A percentile compares a stretch with the other conserved stretches of the same genome.
These are phyloP conservation scores for Marmota flaviventris DNA, from an alignment of 2,113 vertebrate species.

Conservation along the genomic window DNA sequence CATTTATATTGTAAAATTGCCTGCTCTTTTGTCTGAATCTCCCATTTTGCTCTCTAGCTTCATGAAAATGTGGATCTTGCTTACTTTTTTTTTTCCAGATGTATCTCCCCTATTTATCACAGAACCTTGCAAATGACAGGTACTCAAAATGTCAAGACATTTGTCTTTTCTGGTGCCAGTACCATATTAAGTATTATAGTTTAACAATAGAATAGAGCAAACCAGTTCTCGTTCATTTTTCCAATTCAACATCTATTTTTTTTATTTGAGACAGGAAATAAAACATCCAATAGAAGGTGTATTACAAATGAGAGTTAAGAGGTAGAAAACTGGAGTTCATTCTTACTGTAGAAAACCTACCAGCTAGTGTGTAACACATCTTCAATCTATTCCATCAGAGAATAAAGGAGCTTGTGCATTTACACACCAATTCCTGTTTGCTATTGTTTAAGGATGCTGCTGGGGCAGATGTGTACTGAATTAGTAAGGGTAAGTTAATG, in stretches of 20 bases:
- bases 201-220: constrained; percentile 9
- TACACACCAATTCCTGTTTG: background rate
- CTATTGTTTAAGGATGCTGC: background rate
- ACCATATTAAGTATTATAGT: background rate
- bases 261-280: background rate
- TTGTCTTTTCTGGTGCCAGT: background rate
- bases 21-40: background rate
- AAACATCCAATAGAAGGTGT: background rate
- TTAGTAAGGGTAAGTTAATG: background rate
- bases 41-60: background rate
- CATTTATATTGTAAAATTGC: background rate
- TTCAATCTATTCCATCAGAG: background rate
- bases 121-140: background rate
- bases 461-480: background rate
- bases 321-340: background rate
- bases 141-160: background rate
- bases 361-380: background rate
- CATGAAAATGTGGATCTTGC: background rate
- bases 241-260: background rate
- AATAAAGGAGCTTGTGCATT: background rate
- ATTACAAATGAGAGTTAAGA: background rate
- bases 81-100: background rate
- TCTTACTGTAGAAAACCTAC: background rate
- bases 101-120: background rate
- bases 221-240: background rate